Conservation (phyloP, 2,888 invertebrate genomes). For the Lasius fuliginosus region DNA sequence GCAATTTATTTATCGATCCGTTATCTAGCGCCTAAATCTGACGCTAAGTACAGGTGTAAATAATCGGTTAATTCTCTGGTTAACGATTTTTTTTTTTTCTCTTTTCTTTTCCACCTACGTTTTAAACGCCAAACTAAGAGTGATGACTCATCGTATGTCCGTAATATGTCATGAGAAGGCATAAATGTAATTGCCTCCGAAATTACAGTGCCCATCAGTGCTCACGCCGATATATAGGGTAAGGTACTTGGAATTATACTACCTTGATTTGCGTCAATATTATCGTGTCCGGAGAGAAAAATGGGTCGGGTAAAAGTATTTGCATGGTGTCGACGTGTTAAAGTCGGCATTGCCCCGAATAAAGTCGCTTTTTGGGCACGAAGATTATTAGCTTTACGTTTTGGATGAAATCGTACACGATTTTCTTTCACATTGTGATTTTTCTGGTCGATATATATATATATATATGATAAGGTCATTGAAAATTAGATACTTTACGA, state of each 20-base stretch:
- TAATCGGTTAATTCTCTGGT: not conserved
- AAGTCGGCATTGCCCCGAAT: not conserved
- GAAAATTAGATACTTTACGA: not conserved
- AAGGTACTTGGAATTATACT: not conserved
- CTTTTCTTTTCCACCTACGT: not conserved
- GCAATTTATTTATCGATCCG: not conserved
- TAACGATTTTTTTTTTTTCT: not conserved
- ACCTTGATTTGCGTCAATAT: conserved; percentile 17
- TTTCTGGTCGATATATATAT: not conserved
- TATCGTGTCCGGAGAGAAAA: not conserved
- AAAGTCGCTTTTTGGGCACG: not conserved
- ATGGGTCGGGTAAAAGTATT: not conserved
- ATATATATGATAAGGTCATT: too few relatives aligned
- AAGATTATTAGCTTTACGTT: not conserved
- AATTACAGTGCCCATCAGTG: not conserved
- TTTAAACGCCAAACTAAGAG: not conserved
- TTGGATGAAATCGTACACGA: not conserved
- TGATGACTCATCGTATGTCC: conserved; percentile 35
- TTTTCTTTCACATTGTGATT: not conserved
- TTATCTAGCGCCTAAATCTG: not conserved
- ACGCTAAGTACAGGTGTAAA: not conserved
- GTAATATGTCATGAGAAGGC: conserved; percentile 2
- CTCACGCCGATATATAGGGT: conserved; percentile 20
- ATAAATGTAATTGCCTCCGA: not conserved
- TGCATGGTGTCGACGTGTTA: not conserved